Evolutionary conservation across 1,140 invertebrate species (phyloP).

Genomic region (Drosophila lini): DNA sequence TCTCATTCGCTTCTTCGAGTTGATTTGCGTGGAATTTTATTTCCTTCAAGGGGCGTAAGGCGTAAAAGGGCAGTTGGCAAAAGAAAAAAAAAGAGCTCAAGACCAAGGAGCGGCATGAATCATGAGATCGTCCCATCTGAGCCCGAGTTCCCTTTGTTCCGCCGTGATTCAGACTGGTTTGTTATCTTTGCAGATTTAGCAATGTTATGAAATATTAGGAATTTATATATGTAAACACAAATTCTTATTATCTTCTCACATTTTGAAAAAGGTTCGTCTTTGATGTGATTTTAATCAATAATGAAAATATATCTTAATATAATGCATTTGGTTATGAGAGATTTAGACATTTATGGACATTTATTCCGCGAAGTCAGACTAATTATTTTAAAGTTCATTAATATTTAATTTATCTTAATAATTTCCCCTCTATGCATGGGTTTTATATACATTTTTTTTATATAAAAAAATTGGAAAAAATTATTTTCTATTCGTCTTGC

Average conservation of each 20-base stretch:
- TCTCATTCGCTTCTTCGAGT: constrained; percentile 58
- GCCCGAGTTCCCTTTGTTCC: constrained; percentile 29
- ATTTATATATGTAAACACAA: constrained; percentile 4
- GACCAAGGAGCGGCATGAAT: constrained; percentile 45
- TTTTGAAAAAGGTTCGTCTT: neutral
- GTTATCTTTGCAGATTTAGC: constrained; percentile 17
- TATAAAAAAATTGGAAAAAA: too few species aligned
- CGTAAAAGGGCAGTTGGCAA: neutral
- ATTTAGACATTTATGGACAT: neutral
- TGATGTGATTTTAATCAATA: neutral
- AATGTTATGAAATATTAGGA: constrained; percentile 40
- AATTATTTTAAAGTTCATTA: too few species aligned
- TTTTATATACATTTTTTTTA: too few species aligned
- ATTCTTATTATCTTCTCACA: neutral
- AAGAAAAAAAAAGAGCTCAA: neutral
- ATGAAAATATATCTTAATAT: neutral
- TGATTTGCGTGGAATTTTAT: constrained; percentile 79
- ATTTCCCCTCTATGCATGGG: neutral
- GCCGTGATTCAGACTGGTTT: constrained; percentile 20
- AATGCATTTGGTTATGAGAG: neutral
- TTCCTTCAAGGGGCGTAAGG: constrained; percentile 42
- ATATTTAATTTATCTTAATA: too few species aligned
- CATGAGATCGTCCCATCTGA: constrained; percentile 38
- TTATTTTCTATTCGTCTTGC: too few species aligned
- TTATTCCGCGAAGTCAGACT: too few species aligned